These are phyloP conservation scores for Antitype chi DNA, from an alignment of 2,888 invertebrate genomes.

Conservation along the genomic window DNA sequence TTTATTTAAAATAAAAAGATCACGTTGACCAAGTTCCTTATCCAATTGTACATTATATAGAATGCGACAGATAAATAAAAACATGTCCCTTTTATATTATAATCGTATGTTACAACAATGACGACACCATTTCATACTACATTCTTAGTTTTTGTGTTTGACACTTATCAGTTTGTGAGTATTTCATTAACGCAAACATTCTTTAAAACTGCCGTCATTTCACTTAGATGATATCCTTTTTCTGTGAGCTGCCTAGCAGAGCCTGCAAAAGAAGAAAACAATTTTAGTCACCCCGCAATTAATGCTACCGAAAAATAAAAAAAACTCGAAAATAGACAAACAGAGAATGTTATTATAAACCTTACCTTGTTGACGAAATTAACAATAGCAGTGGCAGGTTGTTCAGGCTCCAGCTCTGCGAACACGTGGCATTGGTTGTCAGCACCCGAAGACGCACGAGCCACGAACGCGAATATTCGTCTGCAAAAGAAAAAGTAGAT, in stretches of 20 bases:
- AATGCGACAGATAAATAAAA: constrained; percentile 63
- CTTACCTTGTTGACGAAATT: constrained; percentile 95
- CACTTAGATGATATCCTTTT: constrained; percentile 84
- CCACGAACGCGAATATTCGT: constrained; percentile 98
- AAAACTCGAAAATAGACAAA: neutral
- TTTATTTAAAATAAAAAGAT: constrained; percentile 58
- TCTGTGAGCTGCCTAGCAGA: constrained; percentile 86
- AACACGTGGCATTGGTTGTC: constrained; percentile 99
- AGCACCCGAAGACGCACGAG: constrained; percentile 94
- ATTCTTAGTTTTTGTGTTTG: constrained; percentile 64
- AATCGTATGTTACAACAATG: constrained; percentile 57
- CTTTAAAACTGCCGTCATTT: constrained; percentile 24
- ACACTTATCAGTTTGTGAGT: constrained; percentile 68
- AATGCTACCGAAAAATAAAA: too few species aligned
- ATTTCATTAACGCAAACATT: constrained; percentile 57
- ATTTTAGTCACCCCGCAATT: neutral
- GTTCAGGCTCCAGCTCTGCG: constrained; percentile 98
- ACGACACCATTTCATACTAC: constrained; percentile 43
- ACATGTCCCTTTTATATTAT: constrained; percentile 53
- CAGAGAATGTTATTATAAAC: too few species aligned
- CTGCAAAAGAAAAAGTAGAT: constrained; percentile 82
- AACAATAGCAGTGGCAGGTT: constrained; percentile 98
- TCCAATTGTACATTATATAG: constrained; percentile 56
- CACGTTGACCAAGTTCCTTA: constrained; percentile 51
- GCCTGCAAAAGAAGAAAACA: constrained; percentile 77